These are phyloP conservation scores for Acrobasis consociella DNA, from an alignment of 2,888 invertebrate genomes.

Conservation along the genomic window DNA sequence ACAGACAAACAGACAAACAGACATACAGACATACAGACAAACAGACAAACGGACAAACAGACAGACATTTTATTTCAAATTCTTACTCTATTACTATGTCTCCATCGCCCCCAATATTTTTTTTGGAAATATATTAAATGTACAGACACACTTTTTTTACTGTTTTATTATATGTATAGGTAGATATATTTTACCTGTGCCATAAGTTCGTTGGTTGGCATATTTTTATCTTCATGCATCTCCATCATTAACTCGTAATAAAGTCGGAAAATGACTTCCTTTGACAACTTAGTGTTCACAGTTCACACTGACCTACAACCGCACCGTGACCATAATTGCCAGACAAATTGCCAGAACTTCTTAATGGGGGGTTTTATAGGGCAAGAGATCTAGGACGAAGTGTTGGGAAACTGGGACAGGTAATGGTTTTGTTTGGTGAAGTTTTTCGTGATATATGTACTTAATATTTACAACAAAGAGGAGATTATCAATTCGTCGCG, in stretches of 20 bases:
- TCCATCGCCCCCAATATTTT: no score
- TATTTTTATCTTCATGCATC: not conserved
- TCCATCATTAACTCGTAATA: not conserved
- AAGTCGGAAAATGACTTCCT: conserved; percentile 2
- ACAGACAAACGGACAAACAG: no score
- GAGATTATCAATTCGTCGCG: no score
- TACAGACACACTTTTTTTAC: no score
- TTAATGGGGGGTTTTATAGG: not conserved
- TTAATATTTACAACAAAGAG: no score
- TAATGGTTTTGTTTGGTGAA: not conserved
- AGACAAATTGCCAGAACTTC: conserved; percentile 1
- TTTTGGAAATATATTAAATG: no score
- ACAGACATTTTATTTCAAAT: no score
- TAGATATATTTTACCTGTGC: no score
- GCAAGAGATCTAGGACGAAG: not conserved
- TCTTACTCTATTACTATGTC: no score
- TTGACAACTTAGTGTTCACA: not conserved
- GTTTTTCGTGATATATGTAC: not conserved
- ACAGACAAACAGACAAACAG: no score
- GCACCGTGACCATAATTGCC: not conserved
- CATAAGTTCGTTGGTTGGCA: not conserved
- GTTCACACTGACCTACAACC: not conserved
- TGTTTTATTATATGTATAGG: no score
- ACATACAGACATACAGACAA: no score
- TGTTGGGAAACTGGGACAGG: not conserved